Evolutionary conservation across 2,113 vertebrate genomes (phyloP), one percentile per base, ranked within the genome.

Genomic region (Leuciscus idus): DNA sequence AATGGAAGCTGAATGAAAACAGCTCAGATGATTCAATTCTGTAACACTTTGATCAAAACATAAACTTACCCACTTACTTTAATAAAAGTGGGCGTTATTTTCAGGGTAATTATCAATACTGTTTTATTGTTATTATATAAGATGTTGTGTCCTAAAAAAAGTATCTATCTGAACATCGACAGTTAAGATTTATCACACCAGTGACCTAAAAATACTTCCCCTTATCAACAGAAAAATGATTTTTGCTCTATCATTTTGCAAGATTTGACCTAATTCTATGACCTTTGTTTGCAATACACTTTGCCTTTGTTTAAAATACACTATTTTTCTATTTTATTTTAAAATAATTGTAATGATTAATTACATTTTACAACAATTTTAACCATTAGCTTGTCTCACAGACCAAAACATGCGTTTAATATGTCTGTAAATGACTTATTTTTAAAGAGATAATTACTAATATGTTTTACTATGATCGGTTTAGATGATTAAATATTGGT

Each of bases 131-230:
- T 43, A 36, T 79, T 79, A 80, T 78, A n/a, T 57, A 62, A 74
- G 39, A n/a, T 23, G 2, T 46, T 73, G 55, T 80, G 76, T 39
- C 76, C 30, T 61, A 39, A 61, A 80, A 61, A 36, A 13, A 12
- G 21, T 15, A 15, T 57, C 8, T 36, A 78, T 61, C 11, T 43
- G 23, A 15, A 80, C 39, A 80, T 62, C 1, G 21, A 80, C 36
- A 80, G 57, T 46, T 62, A 62, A 62, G 33, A 61, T 79, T 77
- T 77, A 77, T 57, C 50, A 61, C 77, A 80, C 33, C 23, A 28
- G 33, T 62, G 57, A 26, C 77, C 55, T 43, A 39, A 79, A 59
- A 61, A 46, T 36, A 62, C 19, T 43, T 59, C 55, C 55, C 55
- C 26, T 26, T 61, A 62, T 80, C 55, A 80, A 80, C 43, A 48